These are phyloP conservation scores for Eulemur mongoz DNA, from an alignment of 2,797 vertebrate genomes.

Conservation along the genomic window DNA sequence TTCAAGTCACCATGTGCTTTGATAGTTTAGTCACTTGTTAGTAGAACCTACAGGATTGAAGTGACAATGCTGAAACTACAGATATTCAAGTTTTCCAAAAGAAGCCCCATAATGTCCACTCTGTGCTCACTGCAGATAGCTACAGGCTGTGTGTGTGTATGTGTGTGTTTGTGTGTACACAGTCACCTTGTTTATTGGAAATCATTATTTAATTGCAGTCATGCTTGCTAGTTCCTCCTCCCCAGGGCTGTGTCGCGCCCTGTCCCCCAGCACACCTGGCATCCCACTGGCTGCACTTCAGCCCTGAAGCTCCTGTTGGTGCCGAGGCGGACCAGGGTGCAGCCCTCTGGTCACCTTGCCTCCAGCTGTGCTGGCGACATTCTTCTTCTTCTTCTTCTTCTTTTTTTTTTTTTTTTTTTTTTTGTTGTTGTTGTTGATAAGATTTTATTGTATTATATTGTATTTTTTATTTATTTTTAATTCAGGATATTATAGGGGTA, in stretches of 20 bases:
- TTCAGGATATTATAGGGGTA: too few species aligned
- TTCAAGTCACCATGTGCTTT: conserved; percentile 62
- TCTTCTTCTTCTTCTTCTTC: background rate
- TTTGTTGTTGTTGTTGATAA: too few species aligned
- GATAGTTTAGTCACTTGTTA: background rate
- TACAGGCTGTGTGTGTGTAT: background rate
- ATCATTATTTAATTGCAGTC: background rate
- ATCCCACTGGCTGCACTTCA: background rate
- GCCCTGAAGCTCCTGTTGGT: background rate
- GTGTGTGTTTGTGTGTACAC: background rate
- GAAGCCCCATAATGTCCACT: background rate
- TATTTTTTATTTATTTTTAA: too few species aligned
- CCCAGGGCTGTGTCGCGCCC: background rate
- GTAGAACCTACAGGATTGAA: conserved; percentile 34
- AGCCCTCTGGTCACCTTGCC: background rate
- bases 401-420: too few species aligned
- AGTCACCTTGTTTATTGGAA: background rate
- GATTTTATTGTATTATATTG: too few species aligned
- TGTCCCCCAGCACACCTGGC: background rate
- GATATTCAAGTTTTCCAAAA: background rate
- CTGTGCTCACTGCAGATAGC: background rate
- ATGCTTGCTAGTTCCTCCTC: background rate
- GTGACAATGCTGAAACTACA: conserved; percentile 29
- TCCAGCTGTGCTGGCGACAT: background rate
- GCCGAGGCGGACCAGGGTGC: background rate